Conservation (phyloP, 2,113 vertebrate genomes). For the Colius striatus region DNA sequence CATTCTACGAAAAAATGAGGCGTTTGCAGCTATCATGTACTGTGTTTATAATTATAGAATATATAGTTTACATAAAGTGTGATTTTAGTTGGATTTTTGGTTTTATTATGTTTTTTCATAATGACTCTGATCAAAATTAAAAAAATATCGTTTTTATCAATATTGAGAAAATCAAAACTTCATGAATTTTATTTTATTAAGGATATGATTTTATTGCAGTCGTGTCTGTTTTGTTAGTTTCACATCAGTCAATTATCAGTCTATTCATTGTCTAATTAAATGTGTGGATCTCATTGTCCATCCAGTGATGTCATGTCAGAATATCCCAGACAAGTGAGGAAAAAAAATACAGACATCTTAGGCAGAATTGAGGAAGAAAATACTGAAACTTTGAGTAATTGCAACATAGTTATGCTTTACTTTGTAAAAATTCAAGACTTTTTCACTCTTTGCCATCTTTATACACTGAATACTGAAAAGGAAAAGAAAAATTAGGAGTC, state of each 20-base stretch:
- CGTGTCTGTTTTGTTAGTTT: not conserved
- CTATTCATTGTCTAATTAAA: not conserved
- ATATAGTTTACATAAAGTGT: not conserved
- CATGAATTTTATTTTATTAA: not conserved
- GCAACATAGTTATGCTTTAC: not conserved
- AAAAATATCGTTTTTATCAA: not conserved
- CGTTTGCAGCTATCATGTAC: conserved; percentile 25
- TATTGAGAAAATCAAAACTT: not conserved
- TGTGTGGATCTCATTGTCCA: not conserved
- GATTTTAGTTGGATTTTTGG: conserved; percentile 47
- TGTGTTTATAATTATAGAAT: conserved; percentile 24
- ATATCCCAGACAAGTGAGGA: not conserved
- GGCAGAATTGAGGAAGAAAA: not conserved
- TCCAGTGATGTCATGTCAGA: not conserved
- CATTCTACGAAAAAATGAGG: not conserved
- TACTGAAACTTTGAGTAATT: not conserved
- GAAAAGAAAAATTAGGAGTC: not conserved
- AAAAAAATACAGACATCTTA: not conserved
- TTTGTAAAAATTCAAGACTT: not conserved
- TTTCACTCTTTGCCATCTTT: not conserved
- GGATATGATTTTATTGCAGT: not conserved
- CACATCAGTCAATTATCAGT: not conserved
- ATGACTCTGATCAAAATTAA: not conserved
- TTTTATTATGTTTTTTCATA: not conserved
- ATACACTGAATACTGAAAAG: not conserved